A percentile compares a stretch with the other conserved stretches of the same genome.
Evolutionary conservation across 2,888 invertebrate genomes (phyloP).

Genomic region (Perizoma affinitatum): DNA sequence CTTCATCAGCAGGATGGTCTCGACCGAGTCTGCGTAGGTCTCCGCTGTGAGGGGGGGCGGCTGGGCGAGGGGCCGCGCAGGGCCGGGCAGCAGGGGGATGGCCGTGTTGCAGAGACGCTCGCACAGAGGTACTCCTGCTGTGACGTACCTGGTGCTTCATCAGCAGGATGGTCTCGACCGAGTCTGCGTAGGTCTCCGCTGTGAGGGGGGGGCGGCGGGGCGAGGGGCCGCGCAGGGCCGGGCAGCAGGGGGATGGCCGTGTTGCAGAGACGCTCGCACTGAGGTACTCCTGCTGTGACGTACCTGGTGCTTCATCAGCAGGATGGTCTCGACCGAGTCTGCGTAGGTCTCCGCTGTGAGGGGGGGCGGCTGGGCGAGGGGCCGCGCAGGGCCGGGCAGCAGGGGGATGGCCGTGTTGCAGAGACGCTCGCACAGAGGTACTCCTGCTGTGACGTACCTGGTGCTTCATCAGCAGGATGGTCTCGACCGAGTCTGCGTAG

Average conservation of each 20-base stretch:
- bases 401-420: slow-evolving; percentile 97
- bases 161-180: slow-evolving; percentile 57
- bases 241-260: slow-evolving; percentile 96
- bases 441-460: slow-evolving; percentile 86
- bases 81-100: slow-evolving; percentile 92
- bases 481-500: slow-evolving; percentile 55
- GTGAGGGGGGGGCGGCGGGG: slow-evolving; percentile 70
- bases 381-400: slow-evolving; percentile 87
- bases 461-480: slow-evolving; percentile 62
- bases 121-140: slow-evolving; percentile 97
- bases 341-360: slow-evolving; percentile 55
- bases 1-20: slow-evolving; percentile 58
- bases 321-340: slow-evolving; percentile 56
- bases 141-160: slow-evolving; percentile 56
- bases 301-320: slow-evolving; percentile 60
- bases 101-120: slow-evolving; percentile 98
- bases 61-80: slow-evolving; percentile 80
- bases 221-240: slow-evolving; percentile 82
- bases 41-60: slow-evolving; percentile 67
- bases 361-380: slow-evolving; percentile 76
- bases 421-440: slow-evolving; percentile 98
- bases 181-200: slow-evolving; percentile 54
- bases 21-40: slow-evolving; percentile 54
- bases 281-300: slow-evolving; percentile 92
- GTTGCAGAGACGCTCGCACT: slow-evolving; percentile 98